Evolutionary conservation across 2,113 vertebrate genomes (phyloP), one percentile per base, ranked within the genome.

Genomic region (Oreotrochilus melanogaster): DNA sequence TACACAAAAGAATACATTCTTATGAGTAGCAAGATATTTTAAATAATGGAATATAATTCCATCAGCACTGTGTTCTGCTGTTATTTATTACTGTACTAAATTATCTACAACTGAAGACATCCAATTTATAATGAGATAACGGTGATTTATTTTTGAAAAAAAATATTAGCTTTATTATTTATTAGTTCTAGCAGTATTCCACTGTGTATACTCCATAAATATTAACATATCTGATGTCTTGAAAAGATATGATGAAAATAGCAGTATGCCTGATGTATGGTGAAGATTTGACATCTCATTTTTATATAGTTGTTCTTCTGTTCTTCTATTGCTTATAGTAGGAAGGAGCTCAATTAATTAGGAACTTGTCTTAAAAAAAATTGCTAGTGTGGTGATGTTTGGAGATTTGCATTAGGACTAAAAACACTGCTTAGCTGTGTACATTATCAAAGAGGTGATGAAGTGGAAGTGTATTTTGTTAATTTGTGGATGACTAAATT

Each of bases 131-230:
- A 96, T 92, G 85, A 96, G 83, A 69, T 87, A 96, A 78, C 92
- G 90, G 97, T 95, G 96, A 98, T 98, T 97, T 98, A 98, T 97
- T 95, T 97, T 97, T 94, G 62, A 3, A 74, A 95, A 39, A 97
- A 96, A 95, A 97, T 96, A 97, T 97, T 97, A 97, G 91, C 96
- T 97, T 97, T 97, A 98, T 98, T 97, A 98, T 98, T 98, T 98
- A 98, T 98, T 97, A 97, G 98, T 98, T 98, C 94, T 94, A 93
- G 73, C 76, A 58, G 78, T 96, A 96, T 95, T 97, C 94, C 92
- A 96, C 22, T 0, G 89, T 96, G 97, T 96, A 96, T 88, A 89
- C 75, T 96, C 94, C 91, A 98, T 98, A 98, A 98, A 98, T 98
- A 98, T 97, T 97, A 97, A 97, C 92, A 67, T 96, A 96, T 96